Conservation (phyloP, 2,113 vertebrate species). For the Panurus biarmicus region DNA sequence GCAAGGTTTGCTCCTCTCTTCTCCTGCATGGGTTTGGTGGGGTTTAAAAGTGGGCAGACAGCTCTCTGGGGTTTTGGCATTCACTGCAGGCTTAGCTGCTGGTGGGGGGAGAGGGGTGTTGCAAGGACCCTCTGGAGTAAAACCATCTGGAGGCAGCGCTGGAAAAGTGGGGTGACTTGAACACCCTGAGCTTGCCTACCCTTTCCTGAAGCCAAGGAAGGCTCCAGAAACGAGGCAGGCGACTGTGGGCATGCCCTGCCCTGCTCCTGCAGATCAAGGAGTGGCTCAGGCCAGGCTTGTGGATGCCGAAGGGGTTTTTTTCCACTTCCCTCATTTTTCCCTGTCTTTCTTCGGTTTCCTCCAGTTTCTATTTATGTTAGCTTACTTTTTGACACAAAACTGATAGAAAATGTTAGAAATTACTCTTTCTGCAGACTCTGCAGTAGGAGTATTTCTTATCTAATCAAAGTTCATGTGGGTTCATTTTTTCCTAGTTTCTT, state of each 20-base stretch:
- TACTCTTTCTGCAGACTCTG: not conserved
- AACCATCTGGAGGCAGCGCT: rapidly evolving
- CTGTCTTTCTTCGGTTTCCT: not conserved
- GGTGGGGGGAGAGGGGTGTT: not conserved
- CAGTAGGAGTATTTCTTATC: not conserved
- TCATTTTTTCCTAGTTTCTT: not conserved
- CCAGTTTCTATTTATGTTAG: not conserved
- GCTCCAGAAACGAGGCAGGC: rapidly evolving
- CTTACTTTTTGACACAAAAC: not conserved
- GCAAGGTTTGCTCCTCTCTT: not conserved
- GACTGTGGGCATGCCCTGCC: not conserved
- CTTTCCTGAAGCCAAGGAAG: not conserved
- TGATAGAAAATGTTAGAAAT: not conserved
- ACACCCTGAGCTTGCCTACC: not conserved
- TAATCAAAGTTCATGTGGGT: not conserved
- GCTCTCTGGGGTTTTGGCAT: not conserved
- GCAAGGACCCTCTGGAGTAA: not conserved
- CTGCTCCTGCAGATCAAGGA: not conserved
- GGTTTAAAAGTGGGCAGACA: not conserved
- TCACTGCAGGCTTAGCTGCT: not conserved
- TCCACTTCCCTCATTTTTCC: not conserved
- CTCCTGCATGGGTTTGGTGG: not conserved
- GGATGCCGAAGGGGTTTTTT: not conserved
- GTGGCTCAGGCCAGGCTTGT: not conserved
- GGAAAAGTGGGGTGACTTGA: not conserved